Evolutionary conservation across 2,888 invertebrate species (phyloP), one percentile per base, ranked within the genome.

Genomic region (Hirudinaria manillensis): DNA sequence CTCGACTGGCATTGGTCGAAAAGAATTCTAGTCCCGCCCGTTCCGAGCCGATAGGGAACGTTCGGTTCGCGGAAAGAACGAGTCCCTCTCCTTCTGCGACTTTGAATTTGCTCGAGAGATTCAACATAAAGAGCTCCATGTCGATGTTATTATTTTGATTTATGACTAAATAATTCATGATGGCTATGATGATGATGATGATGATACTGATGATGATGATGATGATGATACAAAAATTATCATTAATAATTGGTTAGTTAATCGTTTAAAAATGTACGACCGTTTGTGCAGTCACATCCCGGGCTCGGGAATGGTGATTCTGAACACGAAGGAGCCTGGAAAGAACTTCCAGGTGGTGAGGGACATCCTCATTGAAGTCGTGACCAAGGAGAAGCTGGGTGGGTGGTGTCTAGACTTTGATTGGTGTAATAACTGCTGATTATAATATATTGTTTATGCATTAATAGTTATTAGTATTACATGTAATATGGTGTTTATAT

Each of bases 1-100:
- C 90, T 19, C 92, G 92, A 81, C 88, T 97, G 21, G 95, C 95
- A 6, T 88, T 97, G 24, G 92, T 94, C 0, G 93, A 94, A 84
- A 89, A 91, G n/a, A 61, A 24, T 3, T 61, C 61, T 16, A 29
- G 61, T 27, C 24, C 61, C 24, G 13, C 3, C 61, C 61, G 16
- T 45, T 3, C 45, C 13, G 45, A 6, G 45, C 45, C 45, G 1
- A 45, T 45, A 10, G 16, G 45, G 45, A 45, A 10, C 45, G 16
- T 16, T 45, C 45, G 16, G 1, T 45, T 1, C 6, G 10, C 45
- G 13, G 45, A 45, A 16, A 45, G 10, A 16, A 45, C 10, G 45
- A 45, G 45, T 7, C 45, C 45, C 45, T 45, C 45, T 45, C 16
- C 45, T 45, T 45, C 45, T 10, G 13, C 45, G 13, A 45, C 45